Evolutionary conservation across 2,797 vertebrate species (phyloP), one percentile per base, ranked within the genome.

Genomic region (Xiphophorus birchmanni): DNA sequence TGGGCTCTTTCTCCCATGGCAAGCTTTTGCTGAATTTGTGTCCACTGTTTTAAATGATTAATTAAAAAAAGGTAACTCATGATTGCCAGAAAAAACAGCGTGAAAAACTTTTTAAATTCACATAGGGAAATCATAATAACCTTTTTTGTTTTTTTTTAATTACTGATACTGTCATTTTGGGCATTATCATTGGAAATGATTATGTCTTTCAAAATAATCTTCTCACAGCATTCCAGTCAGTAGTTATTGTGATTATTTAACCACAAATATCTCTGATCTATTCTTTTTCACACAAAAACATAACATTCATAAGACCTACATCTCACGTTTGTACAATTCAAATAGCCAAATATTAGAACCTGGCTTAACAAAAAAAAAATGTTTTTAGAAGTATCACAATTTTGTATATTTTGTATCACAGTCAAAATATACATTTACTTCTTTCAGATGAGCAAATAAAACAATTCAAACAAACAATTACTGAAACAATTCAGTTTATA

Each of bases 21-120:
- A 54, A 26, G 80, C 71, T 78, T 81, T 21, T 82, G 54, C 75
- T 63, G 56, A 75, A 44, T 75, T 73, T 63, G 71, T 77, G 76
- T 52, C 52, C 69, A n/a, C 48, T 56, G 69, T 42, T 23, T 26
- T 56, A 77, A 78, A 63, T 65, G 29, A 5, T 75, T 10, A 81
- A 54, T 47, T 72, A 37, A 71, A 44, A 44, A 71, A 44, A 71
- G 40, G 40, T 40, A 78, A 44, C 13, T n/a, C 74, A 84, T 37
- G 32, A 69, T 42, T 0, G 37, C 9, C 3, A 40, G 35, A 40
- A 69, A 69, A 67, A 67, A 37, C 18, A 67, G 18, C 35, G 5
- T 21, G 32, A 35, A 65, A 65, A 67, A 3, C 29, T 0, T 63
- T 35, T 65, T 65, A 37, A 12, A 65, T 37, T 65, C 60, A 65